Evolutionary conservation across 2,113 vertebrate genomes (phyloP), one percentile per base, ranked within the genome.

Genomic region (Rhea pennata): DNA sequence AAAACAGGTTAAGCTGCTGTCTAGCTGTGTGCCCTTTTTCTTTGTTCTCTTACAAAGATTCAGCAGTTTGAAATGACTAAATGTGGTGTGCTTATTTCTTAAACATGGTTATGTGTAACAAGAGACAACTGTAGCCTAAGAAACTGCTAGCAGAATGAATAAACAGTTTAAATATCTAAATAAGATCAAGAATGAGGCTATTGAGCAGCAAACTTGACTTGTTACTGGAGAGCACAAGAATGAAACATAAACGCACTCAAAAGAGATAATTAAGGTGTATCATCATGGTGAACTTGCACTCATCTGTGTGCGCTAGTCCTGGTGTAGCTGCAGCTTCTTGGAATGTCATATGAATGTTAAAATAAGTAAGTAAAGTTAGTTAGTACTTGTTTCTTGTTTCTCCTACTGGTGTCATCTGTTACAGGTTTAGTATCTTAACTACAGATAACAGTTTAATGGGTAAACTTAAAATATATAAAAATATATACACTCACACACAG

Each of bases 351-450:
- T 42, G 59, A 88, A 74, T 48, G 81, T 26, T 62, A 85, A 73
- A 0, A 0, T 71, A 83, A 94, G 86, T 58, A 89, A 82, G 50
- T 16, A 62, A 69, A 87, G 62, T 39, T 29, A 9, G 78, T 91
- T 46, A 82, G 77, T 3, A 0, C 81, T 91, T 66, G 50, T 76
- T 91, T 71, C 50, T 92, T 70, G 53, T 78, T 90, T 71, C 54
- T 93, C 40, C 59, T 89, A 77, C 84, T 56, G 64, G 40, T 0
- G 2, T 89, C 93, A 76, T 80, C 74, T 91, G 22, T 84, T 83
- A 87, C 26, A 92, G 92, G 95, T 94, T 89, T 96, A 84, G 84
- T 73, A 94, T 74, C 26, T 56, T 33, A 70, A 22, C 92, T 89
- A 79, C 42, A 75, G 74, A 76, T 87, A 94, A 91, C 88, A 91